Evolutionary conservation across 2,888 invertebrate genomes (phyloP).

Genomic region (Pilophorus perplexus): DNA sequence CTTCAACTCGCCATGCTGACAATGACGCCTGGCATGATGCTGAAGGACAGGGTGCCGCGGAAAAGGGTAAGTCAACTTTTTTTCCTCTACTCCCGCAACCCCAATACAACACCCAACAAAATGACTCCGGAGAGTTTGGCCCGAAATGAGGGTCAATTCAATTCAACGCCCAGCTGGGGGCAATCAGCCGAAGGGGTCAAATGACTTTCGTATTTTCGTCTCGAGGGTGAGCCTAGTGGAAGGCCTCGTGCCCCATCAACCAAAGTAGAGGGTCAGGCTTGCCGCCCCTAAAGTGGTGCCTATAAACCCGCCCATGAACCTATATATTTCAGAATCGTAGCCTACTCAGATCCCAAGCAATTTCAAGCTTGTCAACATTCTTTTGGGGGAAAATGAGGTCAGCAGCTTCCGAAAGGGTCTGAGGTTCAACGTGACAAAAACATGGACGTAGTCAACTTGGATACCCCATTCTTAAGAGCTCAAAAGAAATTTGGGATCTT

Average conservation of each 20-base stretch:
- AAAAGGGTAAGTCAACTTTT: slow-evolving; percentile 24
- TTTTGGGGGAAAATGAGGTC: no score
- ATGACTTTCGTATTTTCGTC: slow-evolving; percentile 20
- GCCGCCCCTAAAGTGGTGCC: background rate
- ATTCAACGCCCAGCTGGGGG: slow-evolving; percentile 20
- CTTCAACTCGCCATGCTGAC: slow-evolving; percentile 32
- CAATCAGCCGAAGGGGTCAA: slow-evolving; percentile 16
- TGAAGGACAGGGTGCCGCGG: slow-evolving; percentile 33
- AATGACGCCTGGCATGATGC: slow-evolving; percentile 30
- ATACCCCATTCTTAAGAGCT: no score
- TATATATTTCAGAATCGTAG: slow-evolving; percentile 13
- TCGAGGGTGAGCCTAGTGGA: background rate
- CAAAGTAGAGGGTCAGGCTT: background rate
- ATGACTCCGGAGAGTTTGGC: no score
- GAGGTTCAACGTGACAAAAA: no score
- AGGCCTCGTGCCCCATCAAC: slow-evolving; percentile 6
- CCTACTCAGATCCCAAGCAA: no score
- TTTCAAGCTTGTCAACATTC: no score
- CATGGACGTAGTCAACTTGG: no score
- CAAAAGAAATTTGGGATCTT: no score
- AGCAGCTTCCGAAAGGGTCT: no score
- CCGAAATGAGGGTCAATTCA: slow-evolving; percentile 23
- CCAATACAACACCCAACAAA: background rate
- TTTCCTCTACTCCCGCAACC: background rate
- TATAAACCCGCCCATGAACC: slow-evolving; percentile 15